phyloP scores from a whole-genome alignment of 2,888 invertebrate species.

The Herminia tarsipennalis region DNA sequence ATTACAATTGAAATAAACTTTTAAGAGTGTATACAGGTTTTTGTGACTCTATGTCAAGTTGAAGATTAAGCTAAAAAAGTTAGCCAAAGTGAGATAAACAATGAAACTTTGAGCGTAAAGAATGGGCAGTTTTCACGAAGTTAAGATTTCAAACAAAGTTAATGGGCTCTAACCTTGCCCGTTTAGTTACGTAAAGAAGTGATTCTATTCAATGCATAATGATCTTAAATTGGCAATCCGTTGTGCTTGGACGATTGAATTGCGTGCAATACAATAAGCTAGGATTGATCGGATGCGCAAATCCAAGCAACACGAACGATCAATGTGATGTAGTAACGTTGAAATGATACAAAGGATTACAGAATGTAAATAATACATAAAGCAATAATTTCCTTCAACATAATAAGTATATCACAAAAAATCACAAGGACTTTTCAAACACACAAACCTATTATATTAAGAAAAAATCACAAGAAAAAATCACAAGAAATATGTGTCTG shows the following conservation, averaged over 20 bases:
- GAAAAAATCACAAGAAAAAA: no score
- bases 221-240: conserved; percentile 68
- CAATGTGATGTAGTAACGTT: conserved; percentile 53
- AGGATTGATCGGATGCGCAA: conserved; percentile 63
- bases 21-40: neutral
- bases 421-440: no score
- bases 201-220: conserved; percentile 61
- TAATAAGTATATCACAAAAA: no score
- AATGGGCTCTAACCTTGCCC: conserved; percentile 47
- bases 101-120: no score
- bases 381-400: no score
- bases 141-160: no score
- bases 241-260: conserved; percentile 61
- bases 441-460: no score
- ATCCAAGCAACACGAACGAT: conserved; percentile 45
- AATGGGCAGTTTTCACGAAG: no score
- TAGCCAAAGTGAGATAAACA: no score
- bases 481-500: no score
- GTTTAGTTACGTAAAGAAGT: conserved; percentile 44
- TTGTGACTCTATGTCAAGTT: neutral
- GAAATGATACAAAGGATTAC: neutral
- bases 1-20: conserved; percentile 9
- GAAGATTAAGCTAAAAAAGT: no score
- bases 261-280: conserved; percentile 59
- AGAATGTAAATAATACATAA: no score